phyloP scores from a whole-genome alignment of 2,797 vertebrate genomes.

The Lithobates pipiens region DNA sequence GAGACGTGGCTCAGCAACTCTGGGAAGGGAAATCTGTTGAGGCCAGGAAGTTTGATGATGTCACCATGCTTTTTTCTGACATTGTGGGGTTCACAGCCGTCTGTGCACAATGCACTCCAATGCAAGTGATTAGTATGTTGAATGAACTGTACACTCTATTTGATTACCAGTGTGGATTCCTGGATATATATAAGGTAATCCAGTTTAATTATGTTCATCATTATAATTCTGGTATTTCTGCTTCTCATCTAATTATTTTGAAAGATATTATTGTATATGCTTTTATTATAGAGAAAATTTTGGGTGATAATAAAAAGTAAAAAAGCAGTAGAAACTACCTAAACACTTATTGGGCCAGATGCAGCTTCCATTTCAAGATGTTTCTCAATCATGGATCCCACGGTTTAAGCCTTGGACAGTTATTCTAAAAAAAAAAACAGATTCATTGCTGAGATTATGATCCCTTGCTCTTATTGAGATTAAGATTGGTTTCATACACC shows the following conservation, averaged over 20 bases:
- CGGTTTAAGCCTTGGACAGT: no score
- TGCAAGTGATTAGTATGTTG: slow-evolving; percentile 99
- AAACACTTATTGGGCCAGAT: no score
- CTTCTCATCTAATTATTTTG: not conserved
- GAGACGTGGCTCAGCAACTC: slow-evolving; percentile 93
- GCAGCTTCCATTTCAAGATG: no score
- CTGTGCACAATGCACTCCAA: slow-evolving; percentile 96
- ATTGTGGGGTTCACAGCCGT: slow-evolving; percentile 98
- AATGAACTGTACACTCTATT: slow-evolving; percentile 97
- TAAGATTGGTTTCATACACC: no score
- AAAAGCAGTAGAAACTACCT: no score
- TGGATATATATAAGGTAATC: slow-evolving; percentile 98
- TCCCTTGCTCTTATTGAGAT: no score
- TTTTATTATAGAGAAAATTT: no score
- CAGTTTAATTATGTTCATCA: not conserved
- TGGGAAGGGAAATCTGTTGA: slow-evolving; percentile 96
- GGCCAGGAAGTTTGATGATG: slow-evolving; percentile 95
- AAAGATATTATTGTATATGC: not conserved
- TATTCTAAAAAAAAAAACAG: no score
- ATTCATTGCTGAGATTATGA: no score
- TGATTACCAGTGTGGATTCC: slow-evolving; percentile 96
- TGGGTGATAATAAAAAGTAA: no score
- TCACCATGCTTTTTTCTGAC: slow-evolving; percentile 98
- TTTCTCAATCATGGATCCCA: no score
- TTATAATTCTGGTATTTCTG: not conserved